Evolutionary conservation across 2,888 invertebrate species (phyloP), one percentile per base, ranked within the genome.

Genomic region (Cerastoderma edule): DNA sequence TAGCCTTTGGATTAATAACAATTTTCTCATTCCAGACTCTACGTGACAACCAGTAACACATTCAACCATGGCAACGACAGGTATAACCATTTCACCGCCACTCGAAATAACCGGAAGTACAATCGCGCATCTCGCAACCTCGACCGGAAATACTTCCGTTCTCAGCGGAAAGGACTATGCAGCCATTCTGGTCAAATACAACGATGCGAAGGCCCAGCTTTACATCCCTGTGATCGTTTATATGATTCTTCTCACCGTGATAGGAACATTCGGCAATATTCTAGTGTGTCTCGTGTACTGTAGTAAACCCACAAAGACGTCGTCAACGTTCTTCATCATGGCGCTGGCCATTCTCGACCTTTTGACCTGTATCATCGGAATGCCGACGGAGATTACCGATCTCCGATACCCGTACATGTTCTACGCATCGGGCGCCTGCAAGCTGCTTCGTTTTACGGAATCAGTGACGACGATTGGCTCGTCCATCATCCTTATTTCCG

Each of bases 381-480:
- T 90, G 84, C 90, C 90, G 32, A 89, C 90, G 24, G 90, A 90
- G 74, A 87, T 90, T 24, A 87, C 88, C 30, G 90, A 90, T 75
- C 84, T 90, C 19, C 73, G 89, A 39, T 87, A 85, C 74, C 90
- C 90, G 19, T 89, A 88, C 76, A 87, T 88, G 83, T 90, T 90
- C 75, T 83, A 88, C 72, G 86, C 87, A 6, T 85, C 89, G 0
- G 81, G 84, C 4, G 90, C 89, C 4, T 90, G 90, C 70, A 89
- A 89, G 75, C 75, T 90, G n/a, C 73, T 90, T 22, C 77, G 90
- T 16, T 90, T 89, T 68, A 80, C 85, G 2, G 88, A 89, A 71
- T 88, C 88, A 5, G 85, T 87, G 6, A 89, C 90, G 33, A 89
- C 86, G 67, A 89, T 90, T n/a, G 88, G 88, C 30, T 89, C 89